These are phyloP conservation scores for Drosophila kambysellisi DNA, from an alignment of 2,888 invertebrate genomes.

Conservation along the genomic window DNA sequence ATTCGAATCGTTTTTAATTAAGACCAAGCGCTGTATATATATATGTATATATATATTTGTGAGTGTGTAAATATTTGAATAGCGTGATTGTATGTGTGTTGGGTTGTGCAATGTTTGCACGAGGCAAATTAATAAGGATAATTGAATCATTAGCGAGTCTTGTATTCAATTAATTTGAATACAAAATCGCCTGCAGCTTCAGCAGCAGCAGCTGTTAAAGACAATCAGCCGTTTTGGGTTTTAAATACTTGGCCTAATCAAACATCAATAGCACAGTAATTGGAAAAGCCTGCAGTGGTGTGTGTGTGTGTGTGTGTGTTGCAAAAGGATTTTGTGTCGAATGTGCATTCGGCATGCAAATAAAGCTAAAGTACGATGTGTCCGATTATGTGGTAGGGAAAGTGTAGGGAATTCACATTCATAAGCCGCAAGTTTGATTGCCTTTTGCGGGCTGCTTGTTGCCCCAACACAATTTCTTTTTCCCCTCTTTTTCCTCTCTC, in stretches of 20 bases:
- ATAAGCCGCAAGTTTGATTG: slow-evolving; percentile 73
- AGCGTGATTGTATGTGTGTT: slow-evolving; percentile 26
- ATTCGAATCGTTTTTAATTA: slow-evolving; percentile 70
- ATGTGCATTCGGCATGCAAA: slow-evolving; percentile 42
- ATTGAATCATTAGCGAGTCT: slow-evolving; percentile 76
- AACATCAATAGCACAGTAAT: slow-evolving; percentile 64
- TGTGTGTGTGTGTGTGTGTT: slow-evolving; percentile 11
- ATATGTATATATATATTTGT: slow-evolving; percentile 20
- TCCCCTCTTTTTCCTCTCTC: background rate
- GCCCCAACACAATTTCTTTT: slow-evolving; percentile 18
- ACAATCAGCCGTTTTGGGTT: slow-evolving; percentile 36
- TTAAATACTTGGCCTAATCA: slow-evolving; percentile 53
- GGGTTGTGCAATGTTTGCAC: slow-evolving; percentile 19
- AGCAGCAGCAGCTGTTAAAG: slow-evolving; percentile 16
- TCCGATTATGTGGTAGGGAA: background rate
- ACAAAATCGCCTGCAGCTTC: slow-evolving; percentile 26
- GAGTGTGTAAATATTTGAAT: slow-evolving; percentile 49
- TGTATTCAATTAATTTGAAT: slow-evolving; percentile 70
- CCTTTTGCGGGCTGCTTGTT: slow-evolving; percentile 50
- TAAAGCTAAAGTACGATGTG: slow-evolving; percentile 2
- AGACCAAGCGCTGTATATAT: slow-evolving; percentile 43
- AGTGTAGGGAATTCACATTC: slow-evolving; percentile 32
- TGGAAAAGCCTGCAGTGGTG: slow-evolving; percentile 20
- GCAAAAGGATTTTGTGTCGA: slow-evolving; percentile 1
- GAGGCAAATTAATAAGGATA: slow-evolving; percentile 65